Evolutionary conservation across 2,797 vertebrate genomes (phyloP), one percentile per base, ranked within the genome.

Genomic region (Artibeus jamaicensis): DNA sequence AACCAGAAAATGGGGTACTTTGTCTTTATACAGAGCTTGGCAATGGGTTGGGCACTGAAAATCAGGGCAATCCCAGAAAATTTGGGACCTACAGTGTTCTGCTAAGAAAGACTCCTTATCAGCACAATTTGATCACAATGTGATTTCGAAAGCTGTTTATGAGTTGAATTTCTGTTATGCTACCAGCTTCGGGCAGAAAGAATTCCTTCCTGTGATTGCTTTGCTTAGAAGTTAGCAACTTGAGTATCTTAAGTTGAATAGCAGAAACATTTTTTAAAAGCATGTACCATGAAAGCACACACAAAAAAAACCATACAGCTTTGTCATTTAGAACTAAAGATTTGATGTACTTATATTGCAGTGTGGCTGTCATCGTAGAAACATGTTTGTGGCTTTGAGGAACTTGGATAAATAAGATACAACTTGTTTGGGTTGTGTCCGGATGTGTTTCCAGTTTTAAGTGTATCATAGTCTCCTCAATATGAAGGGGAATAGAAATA

Each of bases 211-310:
- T 68, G 9, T 53, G 65, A 77, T 9, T 57, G 34, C n/a, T 92
- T 92, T 59, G 44, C 22, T 57, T 8, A 6, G 76, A 89, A 96
- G 70, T 96, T 89, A 85, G 59, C 65, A 77, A 71, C 14, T 6
- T 86, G 37, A 24, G 19, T 89, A 86, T 91, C 78, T 92, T 78
- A 65, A 84, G 44, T 19, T 95, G 87, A 95, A 83, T 29, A 79
- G 50, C 1, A 37, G 78, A 79, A 91, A 92, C 46, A 81, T 78
- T 93, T 71, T 71, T 87, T 46, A 68, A 89, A 95, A 57, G 46
- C 77, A 73, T 24, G 24, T 34, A 48, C 77, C 46, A 42, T 46
- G 42, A 73, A 95, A 50, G 18, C 59, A 83, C 34, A 77, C 39
- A 42, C 39, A 42, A 44, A 6, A 65, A 95, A 67, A 70, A 89